Evolutionary conservation across 2,113 vertebrate species (phyloP), one percentile per base, ranked within the genome.

Genomic region (Sceloporus undulatus): DNA sequence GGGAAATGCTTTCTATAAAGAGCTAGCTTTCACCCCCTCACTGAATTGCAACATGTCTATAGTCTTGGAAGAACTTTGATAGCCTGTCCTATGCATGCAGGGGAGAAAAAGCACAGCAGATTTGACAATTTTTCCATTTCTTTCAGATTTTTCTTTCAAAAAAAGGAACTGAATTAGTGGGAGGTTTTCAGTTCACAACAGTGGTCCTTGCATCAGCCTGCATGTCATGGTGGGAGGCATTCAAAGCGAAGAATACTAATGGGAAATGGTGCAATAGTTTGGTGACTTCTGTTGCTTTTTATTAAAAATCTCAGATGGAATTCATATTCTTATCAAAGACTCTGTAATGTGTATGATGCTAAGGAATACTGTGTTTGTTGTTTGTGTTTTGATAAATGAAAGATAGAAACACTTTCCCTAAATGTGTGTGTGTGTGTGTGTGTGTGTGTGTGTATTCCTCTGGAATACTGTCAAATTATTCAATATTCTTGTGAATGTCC

Each of bases 291-390:
- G 86, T 76, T 87, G 91, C 8, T 0, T 77, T 81, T 21, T 85
- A 85, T 84, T 21, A 86, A 91, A 77, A 74, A 84, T 85, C 62
- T 77, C 66, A 56, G 25, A 29, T 89, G 54, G 21, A 25, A 86
- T 65, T 66, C 70, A 81, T 5, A 2, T 62, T 19, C 5, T 75
- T 89, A 54, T 27, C 81, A 27, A 18, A 0, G 62, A 56, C 6
- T 25, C 76, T 70, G 40, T 38, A n/a, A 56, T 65, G n/a, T 59
- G 27, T 59, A 86, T 83, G 66, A 6, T 68, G n/a, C 34, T 86
- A 70, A 21, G 54, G 85, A 25, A 84, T n/a, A 11, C n/a, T 34
- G 48, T 85, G 89, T 87, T 73, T n/a, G 86, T 84, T 82, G 9
- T 6, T 9, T 87, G 85, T 52, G 40, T 0, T 66, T 81, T 74